Evolutionary conservation across 2,113 vertebrate genomes (phyloP).

Genomic region (Aspiorhynchus laticeps): DNA sequence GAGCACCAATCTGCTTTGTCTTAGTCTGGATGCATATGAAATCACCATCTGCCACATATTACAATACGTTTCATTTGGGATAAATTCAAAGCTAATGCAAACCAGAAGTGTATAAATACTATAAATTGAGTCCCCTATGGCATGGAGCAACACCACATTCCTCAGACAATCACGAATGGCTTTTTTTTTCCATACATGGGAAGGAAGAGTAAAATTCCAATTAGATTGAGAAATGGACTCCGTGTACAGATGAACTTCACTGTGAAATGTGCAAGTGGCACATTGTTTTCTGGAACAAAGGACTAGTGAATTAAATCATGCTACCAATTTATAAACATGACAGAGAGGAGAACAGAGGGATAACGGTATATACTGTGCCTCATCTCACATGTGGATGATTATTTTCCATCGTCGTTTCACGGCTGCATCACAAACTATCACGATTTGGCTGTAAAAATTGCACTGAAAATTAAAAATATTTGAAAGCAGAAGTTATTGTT

Average conservation of each 20-base stretch:
- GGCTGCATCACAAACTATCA: slow-evolving; percentile 24
- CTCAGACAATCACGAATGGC: slow-evolving; percentile 28
- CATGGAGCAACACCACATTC: background rate
- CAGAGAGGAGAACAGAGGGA: background rate
- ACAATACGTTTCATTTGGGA: slow-evolving; percentile 33
- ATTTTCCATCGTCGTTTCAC: slow-evolving; percentile 3
- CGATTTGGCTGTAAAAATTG: background rate
- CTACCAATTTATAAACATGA: slow-evolving; percentile 21
- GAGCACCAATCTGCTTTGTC: slow-evolving; percentile 28
- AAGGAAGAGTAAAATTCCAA: slow-evolving; percentile 8
- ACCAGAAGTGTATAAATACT: background rate
- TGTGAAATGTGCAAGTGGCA: slow-evolving; percentile 8
- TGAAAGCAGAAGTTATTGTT: background rate
- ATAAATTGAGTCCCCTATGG: background rate
- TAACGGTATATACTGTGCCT: slow-evolving; percentile 1
- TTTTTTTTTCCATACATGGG: slow-evolving; percentile 20
- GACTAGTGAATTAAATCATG: slow-evolving; percentile 30
- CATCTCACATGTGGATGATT: slow-evolving; percentile 18
- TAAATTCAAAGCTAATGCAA: slow-evolving; percentile 18
- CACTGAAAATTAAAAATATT: slow-evolving; percentile 9
- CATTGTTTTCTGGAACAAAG: slow-evolving; percentile 39
- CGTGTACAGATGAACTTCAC: slow-evolving; percentile 12
- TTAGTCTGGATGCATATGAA: slow-evolving; percentile 29
- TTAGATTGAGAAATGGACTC: slow-evolving; percentile 28
- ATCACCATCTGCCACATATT: slow-evolving; percentile 50